Evolutionary conservation across 2,113 vertebrate species (phyloP), one percentile per base, ranked within the genome.

Genomic region (Etia nguti): DNA sequence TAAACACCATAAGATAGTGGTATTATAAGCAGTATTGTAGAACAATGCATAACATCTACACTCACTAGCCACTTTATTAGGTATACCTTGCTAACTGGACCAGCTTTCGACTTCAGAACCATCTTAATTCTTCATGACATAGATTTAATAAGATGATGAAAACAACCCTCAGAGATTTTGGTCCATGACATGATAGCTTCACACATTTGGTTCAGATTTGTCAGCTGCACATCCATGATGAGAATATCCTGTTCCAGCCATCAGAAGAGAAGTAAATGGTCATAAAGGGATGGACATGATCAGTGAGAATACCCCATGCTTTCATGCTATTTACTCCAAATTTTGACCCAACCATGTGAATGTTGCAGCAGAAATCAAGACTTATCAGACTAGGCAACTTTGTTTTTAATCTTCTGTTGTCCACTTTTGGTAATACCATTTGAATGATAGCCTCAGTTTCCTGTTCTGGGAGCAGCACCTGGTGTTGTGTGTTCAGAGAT

Each of bases 101-200:
- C 8, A 46, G 3, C n/a, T 3, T 46, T 46, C 0, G 3, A 43
- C 8, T 73, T 73, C 6, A 48, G 5, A 26, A 4, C 22, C 0
- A 18, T 24, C 41, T 73, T 73, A 6, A 11, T 48, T 75, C 26
- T 48, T 48, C 0, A 2, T 70, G 38, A 10, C n/a, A 1, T 8
- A 38, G 60, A 65, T 65, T 65, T n/a, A n/a, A 65, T 18, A 65
- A 65, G 34, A 22, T 70, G 36, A 22, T 43, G 65, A 41, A 70
- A 70, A 70, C 38, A 16, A 1, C 24, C 36, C n/a, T 24, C n/a
- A 2, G 36, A 24, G 65, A 65, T 43, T 24, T 43, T 16, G 24
- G 12, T 43, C 38, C n/a, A 26, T 4, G 65, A 70, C 12, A 0
- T 1, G 0, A 65, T 65, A 1, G 1, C 10, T 65, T 38, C 18